Base-by-base conservation (phyloP, 1,140 invertebrate species). In the Reticulitermes speratus region DNA sequence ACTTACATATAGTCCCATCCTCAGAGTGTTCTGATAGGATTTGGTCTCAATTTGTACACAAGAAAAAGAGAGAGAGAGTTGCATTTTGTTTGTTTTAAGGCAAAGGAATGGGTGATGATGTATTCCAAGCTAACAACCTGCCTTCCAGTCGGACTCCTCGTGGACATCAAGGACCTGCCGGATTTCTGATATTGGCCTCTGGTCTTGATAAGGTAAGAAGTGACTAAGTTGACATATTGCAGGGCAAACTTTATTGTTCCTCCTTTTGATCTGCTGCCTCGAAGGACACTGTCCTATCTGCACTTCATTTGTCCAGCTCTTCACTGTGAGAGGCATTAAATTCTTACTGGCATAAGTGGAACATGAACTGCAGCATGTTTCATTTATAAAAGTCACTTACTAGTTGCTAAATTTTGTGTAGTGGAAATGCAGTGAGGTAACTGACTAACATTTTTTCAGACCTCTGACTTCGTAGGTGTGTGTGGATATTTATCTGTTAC, bases 161-260 rank as follows among this genome's bases (percentile, higher is more conserved):
- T 87, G 97, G 97, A 23, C 97, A 98, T 91, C 97, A 98, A 91
- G 93, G 95, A 30, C 98, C 98, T 3, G 95, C 95, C 9, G 98
- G 97, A 0, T 99, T 99, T 90, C 91, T 99, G 86, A 95, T 98
- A 85, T 93, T 96, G 90, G 95, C 96, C 9, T 96, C 97, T 5
- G 97, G 97, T 6, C 90, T 99, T 44, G 96, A 98, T 89, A 95
- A 98, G 91, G 95, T 95, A 89, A 81, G 65, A 38, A 48, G 83
- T 82, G 6, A 19, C n/a, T 44, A 19, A 14, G 21, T 84, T 32
- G 30, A 38, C 81, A 82, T 38, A 9, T 38, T 82, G 14, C 6
- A 16, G 12, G 44, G 0, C n/a, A 30, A 1, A 11, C 16, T 38
- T 82, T 14, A 19, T 19, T 38, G 12, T 38, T 82, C 6, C 19